Percentiles rank a stretch among this genome's conserved stretches.
Evolutionary conservation across 2,888 invertebrate species (phyloP).

Genomic region (Petrophora chlorosata): DNA sequence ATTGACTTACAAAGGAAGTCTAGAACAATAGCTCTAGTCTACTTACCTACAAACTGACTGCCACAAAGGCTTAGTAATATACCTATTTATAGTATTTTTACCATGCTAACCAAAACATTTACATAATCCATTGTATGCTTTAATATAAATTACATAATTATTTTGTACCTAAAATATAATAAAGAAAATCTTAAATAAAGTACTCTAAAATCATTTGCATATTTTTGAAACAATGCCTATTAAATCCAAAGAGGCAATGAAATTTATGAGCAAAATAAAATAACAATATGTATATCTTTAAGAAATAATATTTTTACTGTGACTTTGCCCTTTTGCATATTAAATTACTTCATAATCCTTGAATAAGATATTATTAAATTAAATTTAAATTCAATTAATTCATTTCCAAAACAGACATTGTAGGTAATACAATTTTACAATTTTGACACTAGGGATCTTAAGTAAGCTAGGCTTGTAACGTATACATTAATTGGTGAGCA

Average conservation of each 20-base stretch:
- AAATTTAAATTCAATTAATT: too few relatives aligned
- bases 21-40: not conserved
- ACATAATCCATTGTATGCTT: constrained; percentile 4
- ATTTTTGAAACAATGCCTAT: constrained; percentile 8
- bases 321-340: too few relatives aligned
- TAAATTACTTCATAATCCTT: too few relatives aligned
- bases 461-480: too few relatives aligned
- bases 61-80: not conserved
- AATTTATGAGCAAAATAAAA: not conserved
- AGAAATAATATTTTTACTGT: too few relatives aligned
- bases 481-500: too few relatives aligned
- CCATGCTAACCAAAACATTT: not conserved
- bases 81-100: too few relatives aligned
- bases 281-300: not conserved
- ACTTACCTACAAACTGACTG: not conserved
- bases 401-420: too few relatives aligned
- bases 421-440: too few relatives aligned
- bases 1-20: too few relatives aligned
- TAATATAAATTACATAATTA: not conserved
- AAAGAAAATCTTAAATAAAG: not conserved
- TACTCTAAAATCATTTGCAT: constrained; percentile 6
- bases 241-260: constrained; percentile 17
- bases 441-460: too few relatives aligned
- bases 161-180: constrained; percentile 2
- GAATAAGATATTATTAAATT: too few relatives aligned